Evolutionary conservation across 35 echinoderm and acorn worm species (phyloP).

Genomic region (Acanthaster planci): DNA sequence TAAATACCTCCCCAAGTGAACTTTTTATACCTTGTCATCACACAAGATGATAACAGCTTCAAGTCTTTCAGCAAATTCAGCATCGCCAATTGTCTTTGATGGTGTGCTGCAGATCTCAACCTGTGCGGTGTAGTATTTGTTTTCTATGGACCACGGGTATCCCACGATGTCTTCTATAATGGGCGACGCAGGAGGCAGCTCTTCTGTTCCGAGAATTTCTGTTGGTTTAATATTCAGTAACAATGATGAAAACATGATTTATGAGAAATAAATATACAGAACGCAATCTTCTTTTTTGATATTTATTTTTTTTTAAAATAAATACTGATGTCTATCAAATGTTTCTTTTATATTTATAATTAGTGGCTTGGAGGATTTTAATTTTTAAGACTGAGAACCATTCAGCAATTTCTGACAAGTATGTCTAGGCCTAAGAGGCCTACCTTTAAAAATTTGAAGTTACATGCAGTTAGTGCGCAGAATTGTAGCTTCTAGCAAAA

Average conservation of each 20-base stretch:
- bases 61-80: slow-evolving; percentile 53
- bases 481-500: too few relatives aligned
- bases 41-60: slow-evolving; percentile 74
- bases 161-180: slow-evolving; percentile 64
- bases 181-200: slow-evolving; percentile 12
- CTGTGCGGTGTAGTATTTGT: slow-evolving; percentile 94
- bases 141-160: slow-evolving; percentile 80
- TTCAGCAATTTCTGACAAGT: too few relatives aligned
- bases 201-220: slow-evolving; percentile 68
- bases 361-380: too few relatives aligned
- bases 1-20: neutral
- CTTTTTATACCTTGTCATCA: slow-evolving; percentile 75
- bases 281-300: neutral
- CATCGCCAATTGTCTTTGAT: slow-evolving; percentile 62
- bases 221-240: neutral
- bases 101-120: slow-evolving; percentile 63
- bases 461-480: too few relatives aligned
- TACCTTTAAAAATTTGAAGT: too few relatives aligned
- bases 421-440: too few relatives aligned
- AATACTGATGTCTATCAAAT: neutral
- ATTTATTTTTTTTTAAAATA: neutral
- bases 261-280: neutral
- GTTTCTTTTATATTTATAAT: neutral
- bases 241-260: neutral
- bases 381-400: too few relatives aligned